Conservation (phyloP, 2,888 invertebrate genomes). For the Acronicta alni region DNA sequence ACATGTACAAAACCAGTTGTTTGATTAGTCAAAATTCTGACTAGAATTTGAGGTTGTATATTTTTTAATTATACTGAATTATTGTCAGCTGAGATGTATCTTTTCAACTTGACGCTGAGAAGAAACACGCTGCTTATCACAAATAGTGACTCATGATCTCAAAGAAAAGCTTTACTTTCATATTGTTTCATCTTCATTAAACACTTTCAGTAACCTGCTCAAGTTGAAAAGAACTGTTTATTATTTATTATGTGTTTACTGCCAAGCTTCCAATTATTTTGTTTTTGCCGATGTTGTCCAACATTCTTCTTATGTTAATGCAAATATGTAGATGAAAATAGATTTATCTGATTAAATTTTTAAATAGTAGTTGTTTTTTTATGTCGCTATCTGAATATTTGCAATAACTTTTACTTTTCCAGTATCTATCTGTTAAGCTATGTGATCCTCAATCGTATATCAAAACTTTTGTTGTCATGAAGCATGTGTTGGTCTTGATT, state of each 20-base stretch:
- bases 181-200: conserved; percentile 57
- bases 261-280: conserved; percentile 64
- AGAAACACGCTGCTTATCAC: conserved; percentile 63
- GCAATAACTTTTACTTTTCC: conserved; percentile 35
- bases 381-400: conserved; percentile 54
- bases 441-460: conserved; percentile 24
- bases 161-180: conserved; percentile 40
- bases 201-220: conserved; percentile 62
- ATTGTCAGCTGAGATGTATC: conserved; percentile 78
- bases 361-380: conserved; percentile 7
- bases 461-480: conserved; percentile 37
- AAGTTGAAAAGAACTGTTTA: conserved; percentile 78
- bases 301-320: conserved; percentile 43
- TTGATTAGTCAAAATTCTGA: not conserved
- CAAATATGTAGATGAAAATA: conserved; percentile 51
- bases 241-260: conserved; percentile 59
- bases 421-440: conserved; percentile 28
- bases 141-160: conserved; percentile 44
- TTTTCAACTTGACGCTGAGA: conserved; percentile 79
- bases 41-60: conserved; percentile 11
- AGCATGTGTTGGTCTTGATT: conserved; percentile 50
- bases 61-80: conserved; percentile 61
- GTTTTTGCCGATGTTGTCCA: conserved; percentile 43
- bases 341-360: conserved; percentile 12
- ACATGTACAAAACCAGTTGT: not conserved